These are phyloP conservation scores for Eciton burchellii DNA, from an alignment of 1,140 invertebrate genomes.

Conservation along the genomic window DNA sequence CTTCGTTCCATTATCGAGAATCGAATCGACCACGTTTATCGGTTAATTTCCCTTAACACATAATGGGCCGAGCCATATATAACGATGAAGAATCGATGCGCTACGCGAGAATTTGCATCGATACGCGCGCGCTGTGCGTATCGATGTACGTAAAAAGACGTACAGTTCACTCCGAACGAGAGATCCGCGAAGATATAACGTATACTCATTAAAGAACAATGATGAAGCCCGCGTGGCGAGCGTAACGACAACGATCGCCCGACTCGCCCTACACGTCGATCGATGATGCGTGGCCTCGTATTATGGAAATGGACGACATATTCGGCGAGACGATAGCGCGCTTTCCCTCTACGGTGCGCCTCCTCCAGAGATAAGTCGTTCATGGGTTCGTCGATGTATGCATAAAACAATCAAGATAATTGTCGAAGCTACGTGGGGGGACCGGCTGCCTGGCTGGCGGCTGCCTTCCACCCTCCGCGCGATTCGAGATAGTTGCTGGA, in stretches of 20 bases:
- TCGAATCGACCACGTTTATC: constrained; percentile 27
- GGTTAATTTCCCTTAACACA: constrained; percentile 49
- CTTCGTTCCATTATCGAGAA: constrained; percentile 38
- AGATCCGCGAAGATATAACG: too few relatives aligned
- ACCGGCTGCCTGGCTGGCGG: constrained; percentile 73
- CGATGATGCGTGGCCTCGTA: neutral
- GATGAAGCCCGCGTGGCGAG: neutral
- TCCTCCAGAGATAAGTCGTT: constrained; percentile 53
- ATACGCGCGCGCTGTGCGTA: neutral
- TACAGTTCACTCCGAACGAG: neutral
- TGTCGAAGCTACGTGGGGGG: constrained; percentile 83
- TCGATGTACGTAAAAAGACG: neutral
- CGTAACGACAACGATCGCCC: neutral
- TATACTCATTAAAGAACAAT: neutral
- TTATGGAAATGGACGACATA: constrained; percentile 26
- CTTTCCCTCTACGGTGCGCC: constrained; percentile 46
- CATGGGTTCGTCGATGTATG: constrained; percentile 78
- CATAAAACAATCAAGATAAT: constrained; percentile 86
- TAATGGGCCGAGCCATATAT: neutral
- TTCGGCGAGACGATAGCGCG: neutral
- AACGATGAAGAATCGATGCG: constrained; percentile 16
- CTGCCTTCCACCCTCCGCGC: constrained; percentile 72
- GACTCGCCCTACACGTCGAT: neutral
- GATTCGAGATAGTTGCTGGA: constrained; percentile 67
- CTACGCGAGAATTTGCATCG: neutral